A percentile compares a stretch with the other conserved stretches of the same genome.
These are phyloP conservation scores for Lampris incognitus DNA, from an alignment of 2,113 vertebrate species.

Conservation along the genomic window DNA sequence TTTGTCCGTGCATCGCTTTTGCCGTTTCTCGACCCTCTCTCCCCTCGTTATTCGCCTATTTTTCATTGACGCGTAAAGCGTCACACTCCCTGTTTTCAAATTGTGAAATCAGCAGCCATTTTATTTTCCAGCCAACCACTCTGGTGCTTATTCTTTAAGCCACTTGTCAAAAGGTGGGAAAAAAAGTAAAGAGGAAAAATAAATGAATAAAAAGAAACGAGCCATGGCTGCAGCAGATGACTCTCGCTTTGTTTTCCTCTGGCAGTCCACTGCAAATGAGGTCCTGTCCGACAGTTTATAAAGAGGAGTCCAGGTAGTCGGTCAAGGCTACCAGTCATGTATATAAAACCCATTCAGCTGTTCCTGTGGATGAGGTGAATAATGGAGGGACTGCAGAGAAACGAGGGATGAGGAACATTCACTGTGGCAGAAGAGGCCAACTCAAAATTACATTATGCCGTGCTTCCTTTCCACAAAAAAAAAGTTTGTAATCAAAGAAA, in stretches of 20 bases:
- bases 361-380: background rate
- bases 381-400: background rate
- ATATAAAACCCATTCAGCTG: conserved; percentile 37
- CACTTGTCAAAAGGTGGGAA: background rate
- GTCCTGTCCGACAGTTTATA: conserved; percentile 18
- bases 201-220: background rate
- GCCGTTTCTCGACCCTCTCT: background rate
- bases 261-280: conserved; percentile 43
- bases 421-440: conserved; percentile 60
- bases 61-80: conserved; percentile 6
- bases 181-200: too few species aligned
- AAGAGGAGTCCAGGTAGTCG: conserved; percentile 8
- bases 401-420: conserved; percentile 27
- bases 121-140: conserved; percentile 37
- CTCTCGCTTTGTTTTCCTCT: background rate
- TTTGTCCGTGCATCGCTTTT: conserved; percentile 1
- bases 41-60: background rate
- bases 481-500: conserved; percentile 63
- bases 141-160: conserved; percentile 57
- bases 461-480: conserved; percentile 71
- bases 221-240: conserved; percentile 9
- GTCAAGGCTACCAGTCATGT: conserved; percentile 42
- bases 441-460: conserved; percentile 45
- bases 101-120: conserved; percentile 10
- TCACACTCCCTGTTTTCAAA: background rate